phyloP scores from a whole-genome alignment of 2,797 vertebrate species.

The Gymnothorax javanicus region DNA sequence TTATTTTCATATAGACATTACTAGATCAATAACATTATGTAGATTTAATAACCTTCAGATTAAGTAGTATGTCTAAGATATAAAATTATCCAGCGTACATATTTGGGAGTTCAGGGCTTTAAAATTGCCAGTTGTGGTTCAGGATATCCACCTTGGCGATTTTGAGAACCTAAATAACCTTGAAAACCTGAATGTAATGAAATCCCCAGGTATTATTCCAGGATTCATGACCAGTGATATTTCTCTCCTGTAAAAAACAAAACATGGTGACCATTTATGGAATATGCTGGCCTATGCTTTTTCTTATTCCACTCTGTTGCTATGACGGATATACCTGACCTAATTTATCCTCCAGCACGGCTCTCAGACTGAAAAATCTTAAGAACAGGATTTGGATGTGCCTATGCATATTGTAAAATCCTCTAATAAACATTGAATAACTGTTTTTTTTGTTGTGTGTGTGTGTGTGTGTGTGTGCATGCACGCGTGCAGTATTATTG shows the following conservation, averaged over 20 bases:
- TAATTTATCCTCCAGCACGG: not conserved
- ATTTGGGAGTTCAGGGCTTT: not conserved
- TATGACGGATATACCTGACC: conserved; percentile 11
- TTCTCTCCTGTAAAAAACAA: not conserved
- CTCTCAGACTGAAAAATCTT: not conserved
- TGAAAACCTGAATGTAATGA: not conserved
- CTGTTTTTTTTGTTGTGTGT: not conserved
- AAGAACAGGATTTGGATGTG: not conserved
- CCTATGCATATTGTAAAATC: not conserved
- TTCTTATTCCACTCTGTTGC: not conserved
- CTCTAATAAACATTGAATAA: not conserved
- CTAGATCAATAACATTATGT: not conserved
- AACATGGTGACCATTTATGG: conserved; percentile 11
- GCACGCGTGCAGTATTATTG: not conserved
- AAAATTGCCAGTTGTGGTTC: not conserved
- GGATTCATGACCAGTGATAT: not conserved
- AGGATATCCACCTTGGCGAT: not conserved
- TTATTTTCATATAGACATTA: not conserved
- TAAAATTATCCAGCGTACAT: not conserved
- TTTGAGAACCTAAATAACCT: not conserved
- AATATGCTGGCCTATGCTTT: conserved; percentile 4
- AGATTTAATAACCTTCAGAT: not conserved
- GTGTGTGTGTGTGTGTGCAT: not conserved
- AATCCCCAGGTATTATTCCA: not conserved
- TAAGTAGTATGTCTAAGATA: not conserved